phyloP scores from a whole-genome alignment of 1,140 invertebrate species.

The Heliconius hermathena region DNA sequence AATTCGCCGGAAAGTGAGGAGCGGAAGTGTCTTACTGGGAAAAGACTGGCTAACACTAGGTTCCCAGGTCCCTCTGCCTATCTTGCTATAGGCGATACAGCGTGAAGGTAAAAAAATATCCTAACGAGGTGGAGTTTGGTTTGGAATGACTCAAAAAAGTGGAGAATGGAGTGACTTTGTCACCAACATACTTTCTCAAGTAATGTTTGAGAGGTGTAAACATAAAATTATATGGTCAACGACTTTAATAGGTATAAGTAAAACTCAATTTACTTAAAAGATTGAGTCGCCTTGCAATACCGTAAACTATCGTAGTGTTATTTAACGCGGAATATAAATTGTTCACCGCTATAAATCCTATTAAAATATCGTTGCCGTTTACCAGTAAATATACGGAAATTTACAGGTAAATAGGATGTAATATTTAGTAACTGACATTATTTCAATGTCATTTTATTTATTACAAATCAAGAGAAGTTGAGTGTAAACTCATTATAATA shows the following conservation, averaged over 20 bases:
- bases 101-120: too few relatives aligned
- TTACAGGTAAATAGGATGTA: not conserved
- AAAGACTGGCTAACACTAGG: too few relatives aligned
- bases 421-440: not conserved
- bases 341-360: not conserved
- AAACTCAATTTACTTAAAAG: not conserved
- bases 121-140: too few relatives aligned
- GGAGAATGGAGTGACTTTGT: too few relatives aligned
- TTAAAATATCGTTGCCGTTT: slow-evolving; percentile 9
- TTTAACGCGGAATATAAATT: not conserved
- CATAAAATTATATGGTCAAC: not conserved
- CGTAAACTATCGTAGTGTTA: slow-evolving; percentile 4
- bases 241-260: not conserved
- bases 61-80: too few relatives aligned
- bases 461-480: slow-evolving; percentile 6
- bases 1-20: too few relatives aligned
- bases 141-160: too few relatives aligned
- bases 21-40: too few relatives aligned
- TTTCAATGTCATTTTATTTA: slow-evolving; percentile 10
- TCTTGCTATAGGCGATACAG: too few relatives aligned
- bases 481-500: slow-evolving; percentile 3
- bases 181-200: too few relatives aligned
- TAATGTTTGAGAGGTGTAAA: too few relatives aligned
- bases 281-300: not conserved
- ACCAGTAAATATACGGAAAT: slow-evolving; percentile 7